Evolutionary conservation across 1,140 invertebrate genomes (phyloP).

Genomic region (Homalodisca vitripennis): DNA sequence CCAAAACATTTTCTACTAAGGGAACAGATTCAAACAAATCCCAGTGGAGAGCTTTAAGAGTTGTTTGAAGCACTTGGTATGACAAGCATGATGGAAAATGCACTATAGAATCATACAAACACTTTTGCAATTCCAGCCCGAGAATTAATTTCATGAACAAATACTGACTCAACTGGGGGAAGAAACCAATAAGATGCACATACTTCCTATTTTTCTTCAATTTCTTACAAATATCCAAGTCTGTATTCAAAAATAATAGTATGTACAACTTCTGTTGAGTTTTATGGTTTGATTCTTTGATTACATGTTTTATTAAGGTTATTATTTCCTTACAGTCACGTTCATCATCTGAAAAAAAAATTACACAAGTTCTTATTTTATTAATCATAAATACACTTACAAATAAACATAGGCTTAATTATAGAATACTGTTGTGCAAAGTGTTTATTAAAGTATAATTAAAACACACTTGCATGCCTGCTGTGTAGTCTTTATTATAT

Average conservation of each 20-base stretch:
- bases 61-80: neutral
- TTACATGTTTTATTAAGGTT: no score
- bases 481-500: no score
- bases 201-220: constrained; percentile 13
- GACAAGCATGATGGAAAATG: neutral
- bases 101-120: constrained; percentile 6
- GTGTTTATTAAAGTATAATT: no score
- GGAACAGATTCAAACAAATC: constrained; percentile 13
- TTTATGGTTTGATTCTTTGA: no score
- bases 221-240: neutral
- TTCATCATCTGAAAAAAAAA: no score
- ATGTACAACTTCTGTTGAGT: constrained; percentile 2
- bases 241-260: constrained; percentile 15
- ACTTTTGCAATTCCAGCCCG: neutral
- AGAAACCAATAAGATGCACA: constrained; percentile 17
- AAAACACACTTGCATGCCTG: no score
- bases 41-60: neutral
- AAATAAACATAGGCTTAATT: no score
- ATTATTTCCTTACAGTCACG: no score
- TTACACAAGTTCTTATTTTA: no score
- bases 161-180: constrained; percentile 13
- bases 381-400: no score
- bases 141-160: constrained; percentile 14
- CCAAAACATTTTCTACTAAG: constrained; percentile 13
- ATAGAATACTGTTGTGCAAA: no score